phyloP scores from a whole-genome alignment of 53 echinoderm and acorn worm species.

The Apostichopus leukothele region DNA sequence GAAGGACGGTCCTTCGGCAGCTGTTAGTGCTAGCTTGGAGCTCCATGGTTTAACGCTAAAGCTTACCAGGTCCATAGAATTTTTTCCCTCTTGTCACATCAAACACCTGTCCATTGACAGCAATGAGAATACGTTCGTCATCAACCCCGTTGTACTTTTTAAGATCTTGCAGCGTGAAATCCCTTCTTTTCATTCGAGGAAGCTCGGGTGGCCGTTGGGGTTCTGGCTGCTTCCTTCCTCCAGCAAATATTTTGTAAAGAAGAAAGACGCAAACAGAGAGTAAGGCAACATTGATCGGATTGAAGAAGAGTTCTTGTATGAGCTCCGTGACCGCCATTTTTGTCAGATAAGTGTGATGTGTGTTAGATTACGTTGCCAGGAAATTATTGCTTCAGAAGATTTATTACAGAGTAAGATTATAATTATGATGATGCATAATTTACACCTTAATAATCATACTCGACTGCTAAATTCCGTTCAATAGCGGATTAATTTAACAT shows the following conservation, averaged over 20 bases:
- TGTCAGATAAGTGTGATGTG: not conserved
- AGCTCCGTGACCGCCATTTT: conserved; percentile 91
- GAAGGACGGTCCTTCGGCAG: too few relatives aligned
- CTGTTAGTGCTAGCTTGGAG: too few relatives aligned
- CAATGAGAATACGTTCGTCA: conserved; percentile 84
- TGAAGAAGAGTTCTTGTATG: conserved; percentile 85
- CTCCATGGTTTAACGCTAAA: too few relatives aligned
- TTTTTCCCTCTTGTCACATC: conserved; percentile 94
- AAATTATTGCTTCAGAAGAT: not conserved
- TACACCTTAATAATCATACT: too few relatives aligned
- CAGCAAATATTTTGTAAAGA: conserved; percentile 88
- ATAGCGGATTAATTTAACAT: too few relatives aligned
- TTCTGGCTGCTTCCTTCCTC: conserved; percentile 72
- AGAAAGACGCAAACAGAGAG: conserved; percentile 88
- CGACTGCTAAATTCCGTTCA: too few relatives aligned
- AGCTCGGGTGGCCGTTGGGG: conserved; percentile 76
- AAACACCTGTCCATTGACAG: conserved; percentile 97
- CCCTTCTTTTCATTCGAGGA: conserved; percentile 89
- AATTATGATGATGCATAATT: too few relatives aligned
- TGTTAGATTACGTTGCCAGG: not conserved
- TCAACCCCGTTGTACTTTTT: conserved; percentile 79
- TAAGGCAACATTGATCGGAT: conserved; percentile 90
- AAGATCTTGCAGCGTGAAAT: conserved; percentile 86
- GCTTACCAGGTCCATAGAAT: conserved; percentile 95
- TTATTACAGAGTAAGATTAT: not conserved